phyloP scores from a whole-genome alignment of 1,140 invertebrate genomes.

The Dendrolimus kikuchii region DNA sequence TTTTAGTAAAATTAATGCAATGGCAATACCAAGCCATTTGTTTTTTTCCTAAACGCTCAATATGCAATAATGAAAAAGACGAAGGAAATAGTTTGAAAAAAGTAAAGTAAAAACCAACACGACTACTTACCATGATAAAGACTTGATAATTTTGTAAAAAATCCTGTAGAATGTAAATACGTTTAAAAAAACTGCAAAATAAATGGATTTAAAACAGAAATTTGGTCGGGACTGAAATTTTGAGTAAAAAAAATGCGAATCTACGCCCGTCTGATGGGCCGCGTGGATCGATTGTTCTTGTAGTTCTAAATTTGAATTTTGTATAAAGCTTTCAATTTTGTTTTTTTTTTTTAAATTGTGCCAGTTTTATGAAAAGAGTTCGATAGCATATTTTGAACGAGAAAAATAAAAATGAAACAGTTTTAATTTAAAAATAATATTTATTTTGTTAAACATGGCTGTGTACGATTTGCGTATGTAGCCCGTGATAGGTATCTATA shows the following conservation, averaged over 20 bases:
- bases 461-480: no score
- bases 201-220: conserved; percentile 52
- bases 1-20: no score
- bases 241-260: conserved; percentile 51
- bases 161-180: conserved; percentile 37
- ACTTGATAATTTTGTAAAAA: conserved; percentile 48
- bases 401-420: no score
- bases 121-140: conserved; percentile 51
- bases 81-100: conserved; percentile 1
- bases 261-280: conserved; percentile 38
- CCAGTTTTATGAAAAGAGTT: conserved; percentile 10
- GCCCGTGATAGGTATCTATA: no score
- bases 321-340: not conserved
- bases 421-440: no score
- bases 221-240: conserved; percentile 53
- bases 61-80: no score
- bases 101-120: not conserved
- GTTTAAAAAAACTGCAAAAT: conserved; percentile 41
- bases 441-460: no score
- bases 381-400: no score
- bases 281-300: conserved; percentile 31
- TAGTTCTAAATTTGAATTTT: conserved; percentile 25
- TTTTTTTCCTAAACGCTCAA: no score
- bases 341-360: not conserved
- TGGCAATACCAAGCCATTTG: no score